Evolutionary conservation across 2,113 vertebrate genomes (phyloP).

Genomic region (Rallus limicola): DNA sequence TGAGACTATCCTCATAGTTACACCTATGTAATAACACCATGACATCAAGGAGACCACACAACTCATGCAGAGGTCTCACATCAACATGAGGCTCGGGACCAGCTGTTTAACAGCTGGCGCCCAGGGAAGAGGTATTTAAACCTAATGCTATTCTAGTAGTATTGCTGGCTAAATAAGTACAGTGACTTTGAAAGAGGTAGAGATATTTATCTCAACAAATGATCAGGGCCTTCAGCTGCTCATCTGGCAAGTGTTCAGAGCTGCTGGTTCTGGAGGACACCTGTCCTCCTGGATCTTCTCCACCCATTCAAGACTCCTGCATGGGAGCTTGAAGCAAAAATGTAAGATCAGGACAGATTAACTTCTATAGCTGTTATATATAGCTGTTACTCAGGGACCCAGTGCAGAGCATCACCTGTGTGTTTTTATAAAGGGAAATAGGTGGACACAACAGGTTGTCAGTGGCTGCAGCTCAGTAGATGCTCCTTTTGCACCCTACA

Average conservation of each 20-base stretch:
- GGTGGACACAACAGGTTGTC: not conserved
- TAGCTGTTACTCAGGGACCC: not conserved
- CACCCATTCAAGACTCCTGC: not conserved
- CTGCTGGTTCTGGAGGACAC: not conserved
- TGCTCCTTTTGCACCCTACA: not conserved
- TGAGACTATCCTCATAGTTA: not conserved
- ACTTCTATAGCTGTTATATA: not conserved
- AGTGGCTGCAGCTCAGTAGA: not conserved
- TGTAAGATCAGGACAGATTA: not conserved
- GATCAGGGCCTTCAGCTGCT: not conserved
- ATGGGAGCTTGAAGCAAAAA: not conserved
- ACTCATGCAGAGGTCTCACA: not conserved
- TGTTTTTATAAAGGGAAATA: not conserved
- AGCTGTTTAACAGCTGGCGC: conserved; percentile 6
- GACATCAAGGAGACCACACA: not conserved
- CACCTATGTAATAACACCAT: not conserved
- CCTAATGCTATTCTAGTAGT: not conserved
- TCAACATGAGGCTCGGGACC: not conserved
- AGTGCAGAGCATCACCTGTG: not conserved
- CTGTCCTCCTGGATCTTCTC: not conserved
- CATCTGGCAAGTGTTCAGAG: not conserved
- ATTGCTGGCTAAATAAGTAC: not conserved
- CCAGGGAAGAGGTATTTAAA: not conserved
- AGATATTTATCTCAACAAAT: not conserved
- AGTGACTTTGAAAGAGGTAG: not conserved